These are phyloP conservation scores for Myanophis thanlyinensis DNA, from an alignment of 2,113 vertebrate genomes.

Conservation along the genomic window DNA sequence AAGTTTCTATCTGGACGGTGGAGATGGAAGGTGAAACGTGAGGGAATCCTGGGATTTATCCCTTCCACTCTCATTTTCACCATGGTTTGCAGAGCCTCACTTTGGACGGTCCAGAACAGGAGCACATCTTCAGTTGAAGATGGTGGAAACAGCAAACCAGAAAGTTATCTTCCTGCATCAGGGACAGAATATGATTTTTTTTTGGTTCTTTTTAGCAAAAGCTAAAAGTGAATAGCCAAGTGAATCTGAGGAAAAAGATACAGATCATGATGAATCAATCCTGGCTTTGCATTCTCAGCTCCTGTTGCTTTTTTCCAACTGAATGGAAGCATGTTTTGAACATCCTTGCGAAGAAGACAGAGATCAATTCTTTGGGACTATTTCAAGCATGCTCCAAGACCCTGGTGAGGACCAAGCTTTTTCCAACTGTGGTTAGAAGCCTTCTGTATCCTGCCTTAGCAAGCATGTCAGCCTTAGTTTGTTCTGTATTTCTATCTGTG, in stretches of 20 bases:
- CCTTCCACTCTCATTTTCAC: background rate
- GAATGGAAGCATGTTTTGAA: background rate
- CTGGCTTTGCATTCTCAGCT: background rate
- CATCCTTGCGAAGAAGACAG: background rate
- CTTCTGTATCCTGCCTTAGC: background rate
- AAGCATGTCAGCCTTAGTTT: background rate
- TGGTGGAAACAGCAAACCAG: background rate
- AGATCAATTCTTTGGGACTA: background rate
- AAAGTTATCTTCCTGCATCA: background rate
- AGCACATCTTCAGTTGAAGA: background rate
- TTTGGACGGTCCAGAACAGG: background rate
- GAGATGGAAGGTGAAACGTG: background rate
- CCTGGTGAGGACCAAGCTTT: background rate
- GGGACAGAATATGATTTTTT: background rate
- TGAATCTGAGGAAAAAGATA: background rate
- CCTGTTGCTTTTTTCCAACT: too few relatives aligned
- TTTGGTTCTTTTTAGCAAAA: background rate
- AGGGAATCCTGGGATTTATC: background rate
- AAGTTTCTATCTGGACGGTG: background rate
- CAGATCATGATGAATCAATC: too few relatives aligned
- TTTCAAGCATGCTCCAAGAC: background rate
- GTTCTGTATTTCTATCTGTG: conserved; percentile 30
- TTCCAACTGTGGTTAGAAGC: too few relatives aligned
- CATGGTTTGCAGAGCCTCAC: background rate
- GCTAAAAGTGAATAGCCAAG: too few relatives aligned